Conservation (phyloP, 1,140 invertebrate genomes). For the Mylabris phalerata region DNA sequence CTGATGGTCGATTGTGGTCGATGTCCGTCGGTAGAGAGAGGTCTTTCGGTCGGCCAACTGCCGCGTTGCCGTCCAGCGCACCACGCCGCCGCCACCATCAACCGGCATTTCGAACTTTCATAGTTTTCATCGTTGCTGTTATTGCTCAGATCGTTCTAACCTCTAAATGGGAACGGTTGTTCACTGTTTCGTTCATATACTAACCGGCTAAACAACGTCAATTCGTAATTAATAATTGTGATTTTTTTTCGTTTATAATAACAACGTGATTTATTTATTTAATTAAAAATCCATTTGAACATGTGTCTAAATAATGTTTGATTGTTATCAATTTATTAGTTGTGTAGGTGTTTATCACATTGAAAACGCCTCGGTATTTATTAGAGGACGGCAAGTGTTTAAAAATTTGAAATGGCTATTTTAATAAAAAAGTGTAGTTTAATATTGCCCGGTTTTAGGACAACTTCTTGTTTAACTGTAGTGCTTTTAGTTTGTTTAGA, state of each 20-base stretch:
- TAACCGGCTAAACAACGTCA: too few relatives aligned
- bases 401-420: slow-evolving; percentile 19
- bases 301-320: too few relatives aligned
- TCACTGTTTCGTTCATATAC: too few relatives aligned
- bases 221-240: too few relatives aligned
- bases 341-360: too few relatives aligned
- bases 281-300: too few relatives aligned
- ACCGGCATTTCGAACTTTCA: too few relatives aligned
- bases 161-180: slow-evolving; percentile 1
- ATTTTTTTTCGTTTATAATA: too few relatives aligned
- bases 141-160: slow-evolving; percentile 7
- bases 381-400: too few relatives aligned
- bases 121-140: background rate
- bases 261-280: too few relatives aligned
- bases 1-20: slow-evolving; percentile 11
- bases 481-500: slow-evolving; percentile 69
- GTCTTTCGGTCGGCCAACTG: slow-evolving; percentile 9
- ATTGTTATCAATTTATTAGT: too few relatives aligned
- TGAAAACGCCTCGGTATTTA: too few relatives aligned
- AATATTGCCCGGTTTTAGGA: slow-evolving; percentile 38
- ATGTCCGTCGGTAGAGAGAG: background rate
- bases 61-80: slow-evolving; percentile 18
- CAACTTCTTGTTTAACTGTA: slow-evolving; percentile 59
- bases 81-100: slow-evolving; percentile 5
- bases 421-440: slow-evolving; percentile 28